Base-by-base conservation (phyloP, 2,888 invertebrate species). In the Sinhomidia bicolor region DNA sequence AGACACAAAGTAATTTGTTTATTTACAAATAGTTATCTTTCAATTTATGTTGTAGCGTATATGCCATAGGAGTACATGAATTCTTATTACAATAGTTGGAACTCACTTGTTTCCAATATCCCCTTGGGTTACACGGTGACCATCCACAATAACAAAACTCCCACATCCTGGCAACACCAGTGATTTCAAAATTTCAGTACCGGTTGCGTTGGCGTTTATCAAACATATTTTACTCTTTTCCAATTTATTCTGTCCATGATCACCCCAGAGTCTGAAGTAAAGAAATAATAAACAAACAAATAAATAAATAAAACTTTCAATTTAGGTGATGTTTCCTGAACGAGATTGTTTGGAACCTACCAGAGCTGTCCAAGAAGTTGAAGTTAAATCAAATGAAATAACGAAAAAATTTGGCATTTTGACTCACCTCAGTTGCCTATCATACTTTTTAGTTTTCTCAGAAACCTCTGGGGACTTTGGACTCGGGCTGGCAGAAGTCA, bases 131-230 rank as follows among this genome's bases (percentile, higher is more conserved):
- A 98, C 96, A 92, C 96, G 96, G 93, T 96, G 96, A 26, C 97
- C 97, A 94, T 99, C 99, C 14, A 99, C 96, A 91, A 99, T 97
- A 0, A 99, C 99, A 92, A 98, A 96, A 26, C 97, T 96, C 71
- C 98, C 98, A 91, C 98, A 96, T 17, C 99, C 99, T 78, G 99
- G 99, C 51, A 99, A 94, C 12, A 99, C 97, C 41, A 99, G 95
- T 32, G 98, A 98, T 94, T 99, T 99, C 36, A 99, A 94, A 86
- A 97, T 96, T 95, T 99, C 99, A 29, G 99, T 98, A 14, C 99
- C 99, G 71, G 98, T 95, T 6, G 97, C 97, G 60, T 97, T 97
- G 0, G 98, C 99, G 94, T 99, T 98, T 91, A 99, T 96, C 29
- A 99, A 94, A 93, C 99, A 99, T 92, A 99, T 96, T 93, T 97